Evolutionary conservation across 30 jellyfish, hydroid and myxozoan species (phyloP).

Genomic region (Hydra vulgaris): DNA sequence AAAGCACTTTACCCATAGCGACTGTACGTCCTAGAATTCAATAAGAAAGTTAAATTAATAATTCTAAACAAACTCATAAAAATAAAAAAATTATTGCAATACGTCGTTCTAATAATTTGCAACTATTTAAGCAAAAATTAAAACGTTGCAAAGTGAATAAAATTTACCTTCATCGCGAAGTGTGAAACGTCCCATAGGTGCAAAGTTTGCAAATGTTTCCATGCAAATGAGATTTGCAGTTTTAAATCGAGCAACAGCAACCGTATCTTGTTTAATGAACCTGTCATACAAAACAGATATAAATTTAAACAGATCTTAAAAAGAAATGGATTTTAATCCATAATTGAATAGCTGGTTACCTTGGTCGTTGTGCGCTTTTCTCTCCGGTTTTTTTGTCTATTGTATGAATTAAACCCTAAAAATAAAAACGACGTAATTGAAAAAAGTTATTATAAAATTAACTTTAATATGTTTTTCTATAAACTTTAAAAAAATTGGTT

Average conservation of each 20-base stretch:
- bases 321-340: too few relatives aligned
- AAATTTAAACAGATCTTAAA: not conserved
- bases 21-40: slow-evolving; percentile 60
- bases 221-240: slow-evolving; percentile 75
- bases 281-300: slow-evolving; percentile 24
- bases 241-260: slow-evolving; percentile 94
- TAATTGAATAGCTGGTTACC: too few relatives aligned
- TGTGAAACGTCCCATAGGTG: slow-evolving; percentile 98
- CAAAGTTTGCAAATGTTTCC: slow-evolving; percentile 80
- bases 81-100: not conserved
- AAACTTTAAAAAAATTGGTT: too few relatives aligned
- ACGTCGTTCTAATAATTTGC: not conserved
- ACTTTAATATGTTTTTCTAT: too few relatives aligned
- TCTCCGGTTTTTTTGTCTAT: slow-evolving; percentile 86
- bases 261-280: slow-evolving; percentile 88
- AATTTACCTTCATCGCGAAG: slow-evolving; percentile 96
- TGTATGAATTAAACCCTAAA: slow-evolving; percentile 73
- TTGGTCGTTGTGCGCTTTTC: slow-evolving; percentile 78
- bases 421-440: slow-evolving; percentile 4
- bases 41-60: not conserved
- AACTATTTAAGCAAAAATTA: not conserved
- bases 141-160: not conserved
- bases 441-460: too few relatives aligned
- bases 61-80: not conserved
- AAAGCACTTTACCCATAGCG: slow-evolving; percentile 91